A percentile compares a stretch with the other conserved stretches of the same genome.
Conservation (phyloP, 2,113 vertebrate genomes). For the Mugil cephalus region DNA sequence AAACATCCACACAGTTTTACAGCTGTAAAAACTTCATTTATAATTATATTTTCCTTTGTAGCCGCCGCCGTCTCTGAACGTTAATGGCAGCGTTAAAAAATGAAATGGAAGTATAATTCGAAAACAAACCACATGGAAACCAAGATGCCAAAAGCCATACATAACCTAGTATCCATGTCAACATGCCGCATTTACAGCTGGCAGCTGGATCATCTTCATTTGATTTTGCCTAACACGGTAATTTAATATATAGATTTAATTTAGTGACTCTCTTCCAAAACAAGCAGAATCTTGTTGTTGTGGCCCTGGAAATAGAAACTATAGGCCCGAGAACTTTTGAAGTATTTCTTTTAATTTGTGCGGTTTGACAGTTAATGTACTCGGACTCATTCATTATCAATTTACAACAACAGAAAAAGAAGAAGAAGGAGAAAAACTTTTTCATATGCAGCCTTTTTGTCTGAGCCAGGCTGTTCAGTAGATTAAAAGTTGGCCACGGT, state of each 20-base stretch:
- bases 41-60: background rate
- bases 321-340: background rate
- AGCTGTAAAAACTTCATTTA: background rate
- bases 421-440: background rate
- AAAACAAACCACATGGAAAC: background rate
- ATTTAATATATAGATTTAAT: conserved; percentile 69
- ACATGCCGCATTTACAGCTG: conserved; percentile 34
- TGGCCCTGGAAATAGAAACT: conserved; percentile 10
- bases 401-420: background rate
- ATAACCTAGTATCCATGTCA: background rate
- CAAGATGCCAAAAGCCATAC: background rate
- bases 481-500: conserved; percentile 44
- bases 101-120: conserved; percentile 2
- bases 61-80: background rate
- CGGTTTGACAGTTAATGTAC: background rate
- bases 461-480: conserved; percentile 38
- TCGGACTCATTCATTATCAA: background rate
- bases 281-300: conserved; percentile 22
- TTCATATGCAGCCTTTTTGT: conserved; percentile 36
- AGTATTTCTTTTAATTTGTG: conserved; percentile 1
- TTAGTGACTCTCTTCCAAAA: conserved; percentile 50
- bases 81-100: background rate
- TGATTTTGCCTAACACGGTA: conserved; percentile 63
- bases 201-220: conserved; percentile 53
- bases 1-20: background rate